Evolutionary conservation across 2,113 vertebrate genomes (phyloP), one percentile per base, ranked within the genome.

Genomic region (Pelodiscus sinensis): DNA sequence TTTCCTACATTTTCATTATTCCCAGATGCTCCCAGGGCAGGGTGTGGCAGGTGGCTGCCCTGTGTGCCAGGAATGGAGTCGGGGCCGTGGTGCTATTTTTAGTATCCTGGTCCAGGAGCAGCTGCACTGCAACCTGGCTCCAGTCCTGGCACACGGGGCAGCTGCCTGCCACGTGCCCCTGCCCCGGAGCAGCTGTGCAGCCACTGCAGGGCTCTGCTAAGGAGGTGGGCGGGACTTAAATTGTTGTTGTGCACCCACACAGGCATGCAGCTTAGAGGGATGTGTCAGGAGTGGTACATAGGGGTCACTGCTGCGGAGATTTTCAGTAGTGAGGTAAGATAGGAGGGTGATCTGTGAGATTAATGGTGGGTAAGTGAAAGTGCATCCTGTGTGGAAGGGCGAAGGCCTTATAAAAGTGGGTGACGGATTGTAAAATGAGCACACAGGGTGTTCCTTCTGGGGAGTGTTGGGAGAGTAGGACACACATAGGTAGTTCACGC

Each of bases 221-320:
- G 44, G 44, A 44, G 44, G 44, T 44, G 44, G 44, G 44, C 44
- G 6, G 44, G 44, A 44, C 5, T 84, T 31, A 54, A 79, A 82
- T 79, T 8, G 94, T 90, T 54, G 79, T 94, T 62, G 84, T 86
- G 75, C 86, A 84, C 44, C 44, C 44, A 6, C 44, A 44, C 44
- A 44, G 44, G 44, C 44, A 44, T 44, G 44, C 44, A 44, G 44
- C 44, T 44, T 44, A 44, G 44, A 44, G 6, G 95, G 85, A 54
- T 78, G 54, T 75, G 81, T 51, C 79, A 79, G 44, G 60, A 54
- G 24, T 0, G 2, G 85, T 73, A 52, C 85, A 90, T 71, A 38
- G 85, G 90, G 44, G 60, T 90, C 55, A 92, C 91, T 93, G n/a
- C 25, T 38, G 1, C 3, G n/a, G 58, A 52, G 77, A 82, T 78